Conservation (phyloP, 2,113 vertebrate genomes). For the Apodemus speciosus region DNA sequence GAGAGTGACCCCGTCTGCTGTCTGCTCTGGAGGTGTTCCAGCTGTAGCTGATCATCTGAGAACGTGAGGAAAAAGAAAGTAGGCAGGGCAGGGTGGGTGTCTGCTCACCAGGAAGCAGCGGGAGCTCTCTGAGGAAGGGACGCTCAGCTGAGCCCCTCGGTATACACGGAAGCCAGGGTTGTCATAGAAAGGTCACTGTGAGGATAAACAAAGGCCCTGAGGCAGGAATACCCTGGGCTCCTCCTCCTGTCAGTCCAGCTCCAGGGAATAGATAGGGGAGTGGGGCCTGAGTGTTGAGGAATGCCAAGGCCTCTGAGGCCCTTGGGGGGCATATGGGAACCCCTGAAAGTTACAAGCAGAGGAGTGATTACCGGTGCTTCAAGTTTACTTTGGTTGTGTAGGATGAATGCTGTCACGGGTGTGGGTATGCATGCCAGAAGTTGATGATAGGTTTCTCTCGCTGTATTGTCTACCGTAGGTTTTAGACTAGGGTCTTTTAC, state of each 20-base stretch:
- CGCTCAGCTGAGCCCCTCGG: neutral
- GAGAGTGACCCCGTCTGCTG: neutral
- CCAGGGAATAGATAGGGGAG: neutral
- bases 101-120: neutral
- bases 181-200: neutral
- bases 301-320: neutral
- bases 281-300: neutral
- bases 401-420: neutral
- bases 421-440: neutral
- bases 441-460: too few relatives aligned
- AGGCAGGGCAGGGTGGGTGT: neutral
- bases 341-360: neutral
- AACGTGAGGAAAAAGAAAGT: neutral
- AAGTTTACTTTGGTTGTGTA: neutral
- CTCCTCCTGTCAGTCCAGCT: neutral
- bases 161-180: neutral
- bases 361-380: neutral
- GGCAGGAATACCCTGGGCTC: neutral
- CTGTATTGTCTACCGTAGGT: neutral
- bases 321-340: neutral
- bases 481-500: neutral
- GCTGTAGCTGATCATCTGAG: neutral
- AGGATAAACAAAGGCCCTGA: neutral
- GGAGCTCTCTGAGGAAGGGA: neutral
- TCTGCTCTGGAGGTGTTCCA: neutral